phyloP scores from a whole-genome alignment of 2,888 invertebrate species.

The Platerodrilus igneus region DNA sequence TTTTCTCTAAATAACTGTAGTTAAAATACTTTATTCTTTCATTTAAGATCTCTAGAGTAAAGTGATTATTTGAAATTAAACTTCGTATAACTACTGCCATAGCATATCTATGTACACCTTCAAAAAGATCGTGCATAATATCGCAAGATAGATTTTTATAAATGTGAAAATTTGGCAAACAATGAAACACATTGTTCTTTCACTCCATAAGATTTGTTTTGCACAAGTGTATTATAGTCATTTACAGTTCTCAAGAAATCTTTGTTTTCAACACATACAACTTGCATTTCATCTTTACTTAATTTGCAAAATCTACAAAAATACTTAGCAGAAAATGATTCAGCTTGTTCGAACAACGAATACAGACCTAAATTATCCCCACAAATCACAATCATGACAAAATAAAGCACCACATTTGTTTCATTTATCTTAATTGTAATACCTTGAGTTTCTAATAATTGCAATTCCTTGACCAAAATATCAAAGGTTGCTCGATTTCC shows the following conservation, averaged over 20 bases:
- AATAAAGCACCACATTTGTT: slow-evolving; percentile 12
- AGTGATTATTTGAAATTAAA: slow-evolving; percentile 3
- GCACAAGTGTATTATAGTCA: slow-evolving; percentile 13
- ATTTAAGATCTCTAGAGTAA: slow-evolving; percentile 7
- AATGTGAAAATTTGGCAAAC: slow-evolving; percentile 7
- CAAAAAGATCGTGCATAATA: slow-evolving; percentile 13
- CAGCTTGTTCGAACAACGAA: slow-evolving; percentile 20
- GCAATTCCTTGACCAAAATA: slow-evolving; percentile 11
- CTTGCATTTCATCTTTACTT: slow-evolving; percentile 13
- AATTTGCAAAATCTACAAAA: slow-evolving; percentile 26
- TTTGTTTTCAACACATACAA: slow-evolving; percentile 17
- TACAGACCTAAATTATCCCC: slow-evolving; percentile 23
- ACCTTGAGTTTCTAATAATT: slow-evolving; percentile 19
- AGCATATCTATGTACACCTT: too few relatives aligned
- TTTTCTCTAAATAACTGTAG: slow-evolving; percentile 10
- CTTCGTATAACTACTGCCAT: slow-evolving; percentile 2
- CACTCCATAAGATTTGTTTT: slow-evolving; percentile 9
- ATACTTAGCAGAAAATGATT: slow-evolving; percentile 11
- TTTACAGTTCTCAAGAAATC: slow-evolving; percentile 9
- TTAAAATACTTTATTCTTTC: slow-evolving; percentile 15
- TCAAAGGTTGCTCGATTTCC: slow-evolving; percentile 14
- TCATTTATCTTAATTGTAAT: slow-evolving; percentile 8
- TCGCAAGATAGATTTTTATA: slow-evolving; percentile 9
- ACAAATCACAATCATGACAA: slow-evolving; percentile 12
- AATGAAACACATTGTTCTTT: slow-evolving; percentile 12